These are phyloP conservation scores for Eucriotettix oculatus DNA, from an alignment of 2,888 invertebrate genomes.

Conservation along the genomic window DNA sequence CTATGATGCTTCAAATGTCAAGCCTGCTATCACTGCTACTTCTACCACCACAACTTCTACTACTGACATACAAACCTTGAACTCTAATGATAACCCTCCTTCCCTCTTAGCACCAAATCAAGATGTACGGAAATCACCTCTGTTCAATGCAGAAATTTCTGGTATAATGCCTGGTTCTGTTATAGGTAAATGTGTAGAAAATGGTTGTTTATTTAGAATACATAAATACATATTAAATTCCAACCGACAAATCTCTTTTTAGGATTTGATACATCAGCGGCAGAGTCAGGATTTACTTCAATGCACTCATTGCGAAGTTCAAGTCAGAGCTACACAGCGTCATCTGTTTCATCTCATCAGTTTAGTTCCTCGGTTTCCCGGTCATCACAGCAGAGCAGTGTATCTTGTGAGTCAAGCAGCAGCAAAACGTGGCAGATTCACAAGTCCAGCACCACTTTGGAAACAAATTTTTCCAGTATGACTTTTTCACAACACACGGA, in stretches of 20 bases:
- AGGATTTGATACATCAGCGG: conserved; percentile 16
- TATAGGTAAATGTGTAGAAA: neutral
- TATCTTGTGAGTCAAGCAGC: conserved; percentile 10
- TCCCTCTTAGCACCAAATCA: neutral
- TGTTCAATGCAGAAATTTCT: conserved; percentile 6
- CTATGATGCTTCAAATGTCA: conserved; percentile 15
- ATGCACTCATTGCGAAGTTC: conserved; percentile 44
- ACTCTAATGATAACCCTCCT: neutral
- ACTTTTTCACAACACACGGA: neutral
- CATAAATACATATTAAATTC: no score
- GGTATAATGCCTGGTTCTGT: conserved; percentile 5
- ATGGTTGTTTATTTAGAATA: no score
- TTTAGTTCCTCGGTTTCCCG: conserved; percentile 22
- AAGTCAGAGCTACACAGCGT: conserved; percentile 34
- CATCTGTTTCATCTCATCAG: conserved; percentile 16
- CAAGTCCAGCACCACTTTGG: neutral
- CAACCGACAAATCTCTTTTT: neutral
- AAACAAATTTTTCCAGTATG: neutral
- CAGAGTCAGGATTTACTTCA: conserved; percentile 43
- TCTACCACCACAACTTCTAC: conserved; percentile 14
- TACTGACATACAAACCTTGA: neutral
- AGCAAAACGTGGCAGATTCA: conserved; percentile 7
- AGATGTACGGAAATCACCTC: conserved; percentile 4
- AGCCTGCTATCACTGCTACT: no score
- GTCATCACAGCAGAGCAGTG: conserved; percentile 38